A percentile compares a stretch with the other conserved stretches of the same genome.
phyloP scores from a whole-genome alignment of 1,140 invertebrate genomes.

The Oncopodura yosiiana region DNA sequence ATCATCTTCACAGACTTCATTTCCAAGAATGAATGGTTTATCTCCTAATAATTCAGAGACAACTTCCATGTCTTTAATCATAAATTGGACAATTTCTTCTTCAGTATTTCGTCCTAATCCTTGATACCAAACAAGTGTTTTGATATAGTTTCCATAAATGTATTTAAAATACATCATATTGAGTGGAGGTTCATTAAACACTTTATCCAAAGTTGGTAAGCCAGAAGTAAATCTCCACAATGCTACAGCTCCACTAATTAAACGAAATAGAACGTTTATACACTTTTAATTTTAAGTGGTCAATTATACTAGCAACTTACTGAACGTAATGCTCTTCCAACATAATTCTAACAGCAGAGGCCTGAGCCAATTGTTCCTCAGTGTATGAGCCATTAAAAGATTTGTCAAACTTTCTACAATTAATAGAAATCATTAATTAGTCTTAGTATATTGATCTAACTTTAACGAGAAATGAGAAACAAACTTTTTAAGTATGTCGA shows the following conservation, averaged over 20 bases:
- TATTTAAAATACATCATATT: neutral
- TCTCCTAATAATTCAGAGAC: constrained; percentile 26
- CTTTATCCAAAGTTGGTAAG: neutral
- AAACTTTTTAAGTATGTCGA: constrained; percentile 30
- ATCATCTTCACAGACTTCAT: constrained; percentile 40
- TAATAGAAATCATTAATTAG: too few relatives aligned
- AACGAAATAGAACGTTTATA: neutral
- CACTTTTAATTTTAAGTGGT: neutral
- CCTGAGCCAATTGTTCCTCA: constrained; percentile 18
- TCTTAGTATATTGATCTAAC: too few relatives aligned
- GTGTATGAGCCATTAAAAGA: constrained; percentile 9
- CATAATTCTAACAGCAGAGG: constrained; percentile 28
- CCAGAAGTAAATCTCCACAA: constrained; percentile 9
- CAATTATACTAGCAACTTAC: neutral
- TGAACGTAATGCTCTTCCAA: constrained; percentile 31
- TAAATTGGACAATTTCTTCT: constrained; percentile 10
- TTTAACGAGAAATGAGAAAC: too few relatives aligned
- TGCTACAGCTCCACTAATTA: neutral
- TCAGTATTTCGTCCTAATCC: constrained; percentile 15
- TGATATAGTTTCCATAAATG: neutral
- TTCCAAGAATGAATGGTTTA: constrained; percentile 40
- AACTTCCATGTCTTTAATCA: neutral
- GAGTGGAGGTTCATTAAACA: neutral
- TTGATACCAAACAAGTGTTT: neutral
- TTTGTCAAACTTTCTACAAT: constrained; percentile 10